Percentiles rank a stretch among this genome's conserved stretches.
phyloP scores from a whole-genome alignment of 2,797 vertebrate species.

The Rousettus madagascariensis region DNA sequence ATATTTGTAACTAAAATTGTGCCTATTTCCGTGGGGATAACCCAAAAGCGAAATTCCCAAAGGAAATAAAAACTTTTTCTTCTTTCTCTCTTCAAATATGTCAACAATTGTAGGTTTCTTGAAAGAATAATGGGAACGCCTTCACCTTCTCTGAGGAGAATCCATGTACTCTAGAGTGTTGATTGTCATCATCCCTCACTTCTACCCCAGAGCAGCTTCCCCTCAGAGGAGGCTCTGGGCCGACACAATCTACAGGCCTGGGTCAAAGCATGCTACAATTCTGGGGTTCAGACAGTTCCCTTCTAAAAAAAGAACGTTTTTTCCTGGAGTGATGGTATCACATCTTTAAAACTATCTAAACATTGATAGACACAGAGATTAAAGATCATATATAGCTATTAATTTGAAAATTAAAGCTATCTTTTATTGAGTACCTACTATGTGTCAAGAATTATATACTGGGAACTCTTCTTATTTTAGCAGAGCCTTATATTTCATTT shows the following conservation, averaged over 20 bases:
- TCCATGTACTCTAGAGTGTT: background rate
- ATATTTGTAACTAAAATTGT: slow-evolving; percentile 12
- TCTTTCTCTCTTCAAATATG: background rate
- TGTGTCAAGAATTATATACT: background rate
- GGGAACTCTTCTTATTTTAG: background rate
- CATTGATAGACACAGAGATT: background rate
- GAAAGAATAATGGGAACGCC: background rate
- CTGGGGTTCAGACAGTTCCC: background rate
- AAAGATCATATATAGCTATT: background rate
- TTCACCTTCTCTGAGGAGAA: background rate
- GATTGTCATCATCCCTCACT: background rate
- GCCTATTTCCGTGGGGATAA: slow-evolving; percentile 16
- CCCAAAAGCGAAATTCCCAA: background rate
- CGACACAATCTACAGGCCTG: background rate
- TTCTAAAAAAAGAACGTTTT: background rate
- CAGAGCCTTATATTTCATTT: no score
- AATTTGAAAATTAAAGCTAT: background rate
- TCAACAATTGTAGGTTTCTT: background rate
- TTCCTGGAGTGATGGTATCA: background rate
- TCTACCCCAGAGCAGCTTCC: background rate
- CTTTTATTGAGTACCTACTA: background rate
- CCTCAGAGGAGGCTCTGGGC: background rate
- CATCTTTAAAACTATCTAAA: background rate
- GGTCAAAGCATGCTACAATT: background rate
- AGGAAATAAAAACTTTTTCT: background rate